Base-by-base conservation (phyloP, 2,113 vertebrate genomes). In the Rhagologus leucostigma region DNA sequence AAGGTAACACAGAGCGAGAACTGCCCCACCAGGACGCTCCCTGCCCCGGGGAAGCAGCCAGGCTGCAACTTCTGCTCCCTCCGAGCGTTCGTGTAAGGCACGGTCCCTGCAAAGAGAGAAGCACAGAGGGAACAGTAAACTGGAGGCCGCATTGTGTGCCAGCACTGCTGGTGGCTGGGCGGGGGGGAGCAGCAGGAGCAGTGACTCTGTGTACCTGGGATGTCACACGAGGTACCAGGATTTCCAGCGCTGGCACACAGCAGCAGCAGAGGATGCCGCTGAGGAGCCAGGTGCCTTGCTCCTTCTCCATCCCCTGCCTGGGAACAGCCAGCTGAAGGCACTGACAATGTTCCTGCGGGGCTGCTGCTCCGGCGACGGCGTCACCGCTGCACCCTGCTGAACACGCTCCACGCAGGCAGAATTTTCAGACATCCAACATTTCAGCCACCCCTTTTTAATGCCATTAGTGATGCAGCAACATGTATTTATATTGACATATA, bases 401-500 rank as follows among this genome's bases (percentile, higher is more conserved):
- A 29, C 7, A 0, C 19, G 0, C n/a, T 7, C 62, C 70, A 6
- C 5, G 32, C 55, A 29, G 77, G 76, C 79, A 37, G 19, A 63
- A 35, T 2, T 35, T 33, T 55, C 69, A 87, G 41, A 92, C 62
- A 68, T 6, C 73, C 73, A 39, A 8, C 30, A 27, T 67, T 70
- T 70, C 26, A 74, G 81, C 60, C 69, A 93, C 84, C 86, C 53
- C 62, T 91, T 56, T 95, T 93, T 93, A 89, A 92, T 89, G 89
- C 88, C 53, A 52, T 87, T 79, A 94, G 87, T 82, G 78, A 95
- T 92, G 94, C 85, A 96, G 95, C 84, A 70, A 94, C 67, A 81
- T 41, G 83, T 94, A 95, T 94, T 94, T 95, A 84, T 97, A 96
- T 86, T 78, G 71, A 82, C 56, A 91, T 85, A 87, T 94, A 96